Conservation (phyloP, 2,888 invertebrate species). For the Cyrtodaria siliqua region DNA sequence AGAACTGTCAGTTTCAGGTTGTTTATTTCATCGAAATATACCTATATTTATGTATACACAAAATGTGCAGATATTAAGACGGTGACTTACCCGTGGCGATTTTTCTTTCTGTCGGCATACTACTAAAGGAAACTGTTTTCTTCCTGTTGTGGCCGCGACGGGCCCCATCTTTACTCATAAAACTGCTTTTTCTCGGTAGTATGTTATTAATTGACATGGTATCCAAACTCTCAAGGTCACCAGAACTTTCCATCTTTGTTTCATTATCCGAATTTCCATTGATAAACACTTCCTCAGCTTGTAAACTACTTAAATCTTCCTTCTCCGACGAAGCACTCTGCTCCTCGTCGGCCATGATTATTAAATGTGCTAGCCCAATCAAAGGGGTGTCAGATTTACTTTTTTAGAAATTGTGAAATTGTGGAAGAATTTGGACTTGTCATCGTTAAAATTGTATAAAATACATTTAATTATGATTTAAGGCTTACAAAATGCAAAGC, state of each 20-base stretch:
- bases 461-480: too few species aligned
- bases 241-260: conserved; percentile 63
- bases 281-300: conserved; percentile 76
- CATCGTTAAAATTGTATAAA: too few species aligned
- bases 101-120: conserved; percentile 86
- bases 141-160: conserved; percentile 75
- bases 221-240: conserved; percentile 67
- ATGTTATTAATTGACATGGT: conserved; percentile 67
- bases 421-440: too few species aligned
- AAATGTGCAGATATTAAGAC: too few species aligned
- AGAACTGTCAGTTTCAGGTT: too few species aligned
- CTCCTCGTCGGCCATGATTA: conserved; percentile 79
- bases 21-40: too few species aligned
- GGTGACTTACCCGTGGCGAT: conserved; percentile 88
- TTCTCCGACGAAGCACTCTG: conserved; percentile 68
- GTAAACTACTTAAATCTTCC: conserved; percentile 59
- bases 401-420: too few species aligned
- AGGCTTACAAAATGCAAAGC: too few species aligned
- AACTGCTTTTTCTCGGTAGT: conserved; percentile 84
- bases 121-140: conserved; percentile 86
- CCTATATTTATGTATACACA: too few species aligned
- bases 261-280: conserved; percentile 76
- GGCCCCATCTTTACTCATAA: conserved; percentile 77
- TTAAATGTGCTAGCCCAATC: conserved; percentile 51
- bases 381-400: conserved; percentile 26